Evolutionary conservation across 2,888 invertebrate genomes (phyloP).

Genomic region (Conchocele bisecta): DNA sequence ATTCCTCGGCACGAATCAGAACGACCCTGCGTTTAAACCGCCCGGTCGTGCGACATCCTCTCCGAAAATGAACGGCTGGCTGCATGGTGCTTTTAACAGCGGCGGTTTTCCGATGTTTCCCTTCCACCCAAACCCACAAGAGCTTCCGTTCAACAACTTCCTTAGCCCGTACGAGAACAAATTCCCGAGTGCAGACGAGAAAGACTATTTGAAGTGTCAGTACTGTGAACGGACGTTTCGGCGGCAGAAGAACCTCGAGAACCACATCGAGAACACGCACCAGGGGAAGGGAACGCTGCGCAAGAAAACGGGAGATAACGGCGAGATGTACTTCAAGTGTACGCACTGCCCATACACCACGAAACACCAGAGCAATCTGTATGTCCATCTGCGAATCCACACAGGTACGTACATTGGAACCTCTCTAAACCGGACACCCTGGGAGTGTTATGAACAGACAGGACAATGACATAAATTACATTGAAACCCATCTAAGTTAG

Average conservation of each 20-base stretch:
- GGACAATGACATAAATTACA: too few relatives aligned
- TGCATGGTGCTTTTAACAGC: conserved; percentile 69
- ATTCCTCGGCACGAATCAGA: conserved; percentile 28
- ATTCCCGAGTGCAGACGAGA: conserved; percentile 68
- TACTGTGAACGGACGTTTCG: conserved; percentile 80
- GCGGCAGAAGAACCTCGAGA: conserved; percentile 80
- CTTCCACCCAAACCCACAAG: conserved; percentile 70
- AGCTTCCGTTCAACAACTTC: conserved; percentile 71
- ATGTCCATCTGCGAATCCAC: conserved; percentile 82
- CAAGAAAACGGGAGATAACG: conserved; percentile 65
- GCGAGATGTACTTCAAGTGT: conserved; percentile 82
- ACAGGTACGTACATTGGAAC: conserved; percentile 75
- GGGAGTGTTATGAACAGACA: too few relatives aligned
- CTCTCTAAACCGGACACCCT: too few relatives aligned
- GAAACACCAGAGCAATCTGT: conserved; percentile 82
- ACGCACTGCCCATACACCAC: conserved; percentile 82
- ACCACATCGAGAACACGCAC: conserved; percentile 82
- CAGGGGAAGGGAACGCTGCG: conserved; percentile 77
- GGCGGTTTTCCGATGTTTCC: conserved; percentile 73
- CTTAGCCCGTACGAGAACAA: conserved; percentile 74
- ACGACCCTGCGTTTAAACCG: conserved; percentile 38
- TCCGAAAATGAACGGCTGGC: conserved; percentile 66
- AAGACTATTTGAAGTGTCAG: conserved; percentile 78
- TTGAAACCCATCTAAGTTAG: too few relatives aligned
- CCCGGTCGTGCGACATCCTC: conserved; percentile 47